A percentile compares a stretch with the other conserved stretches of the same genome.
Conservation (phyloP, 2,888 invertebrate species). For the Chouioia cunea region DNA sequence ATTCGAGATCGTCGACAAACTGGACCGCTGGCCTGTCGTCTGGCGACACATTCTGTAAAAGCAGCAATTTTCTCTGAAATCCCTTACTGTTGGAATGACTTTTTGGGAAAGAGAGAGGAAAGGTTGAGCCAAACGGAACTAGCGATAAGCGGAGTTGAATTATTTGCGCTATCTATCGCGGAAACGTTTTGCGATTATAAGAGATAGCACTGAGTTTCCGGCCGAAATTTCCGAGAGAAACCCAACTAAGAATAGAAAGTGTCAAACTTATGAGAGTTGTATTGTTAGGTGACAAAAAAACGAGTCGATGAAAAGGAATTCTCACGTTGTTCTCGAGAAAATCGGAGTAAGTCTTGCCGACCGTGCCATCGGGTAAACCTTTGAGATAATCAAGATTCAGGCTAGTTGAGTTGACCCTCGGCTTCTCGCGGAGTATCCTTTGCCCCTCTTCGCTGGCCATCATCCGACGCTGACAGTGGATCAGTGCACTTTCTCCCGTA, state of each 20-base stretch:
- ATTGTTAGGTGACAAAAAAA: no score
- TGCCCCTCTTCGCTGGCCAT: conserved; percentile 80
- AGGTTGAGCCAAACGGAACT: no score
- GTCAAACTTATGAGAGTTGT: no score
- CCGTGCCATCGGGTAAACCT: conserved; percentile 80
- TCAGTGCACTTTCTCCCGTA: conserved; percentile 80
- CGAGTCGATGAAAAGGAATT: no score
- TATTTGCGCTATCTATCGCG: no score
- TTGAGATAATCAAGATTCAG: conserved; percentile 81
- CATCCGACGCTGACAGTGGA: conserved; percentile 83
- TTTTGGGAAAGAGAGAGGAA: no score
- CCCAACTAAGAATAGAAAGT: no score
- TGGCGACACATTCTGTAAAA: conserved; percentile 84
- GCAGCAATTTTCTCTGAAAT: background rate
- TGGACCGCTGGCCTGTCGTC: conserved; percentile 91
- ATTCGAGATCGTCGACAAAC: conserved; percentile 89
- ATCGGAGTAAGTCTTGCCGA: conserved; percentile 88
- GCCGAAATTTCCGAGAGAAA: no score
- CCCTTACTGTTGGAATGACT: no score
- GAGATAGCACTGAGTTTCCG: no score
- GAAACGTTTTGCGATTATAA: no score
- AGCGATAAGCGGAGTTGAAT: no score
- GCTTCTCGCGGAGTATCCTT: conserved; percentile 81
- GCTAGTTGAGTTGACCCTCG: conserved; percentile 87
- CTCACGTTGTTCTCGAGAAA: conserved; percentile 85